These are phyloP conservation scores for Rambutsinella grinnellia DNA, from an alignment of 2,888 invertebrate species.

Conservation along the genomic window DNA sequence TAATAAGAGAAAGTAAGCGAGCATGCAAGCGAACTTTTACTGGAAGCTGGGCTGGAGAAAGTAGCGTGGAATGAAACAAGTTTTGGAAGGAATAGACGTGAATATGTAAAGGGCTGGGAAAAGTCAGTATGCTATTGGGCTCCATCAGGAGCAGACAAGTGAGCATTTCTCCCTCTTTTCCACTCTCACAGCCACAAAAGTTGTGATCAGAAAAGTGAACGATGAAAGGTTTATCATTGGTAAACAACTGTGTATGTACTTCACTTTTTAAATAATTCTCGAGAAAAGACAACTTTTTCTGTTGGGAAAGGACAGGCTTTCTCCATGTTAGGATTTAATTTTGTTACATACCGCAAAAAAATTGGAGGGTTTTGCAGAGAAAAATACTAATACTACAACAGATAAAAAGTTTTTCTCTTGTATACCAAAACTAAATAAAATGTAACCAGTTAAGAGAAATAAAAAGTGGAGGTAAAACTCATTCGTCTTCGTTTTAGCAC, in stretches of 20 bases:
- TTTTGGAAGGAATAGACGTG: conserved; percentile 30
- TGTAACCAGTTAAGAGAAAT: background rate
- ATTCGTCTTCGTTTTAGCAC: conserved; percentile 42
- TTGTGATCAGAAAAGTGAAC: conserved; percentile 9
- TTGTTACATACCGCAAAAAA: no score
- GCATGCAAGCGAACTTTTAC: background rate
- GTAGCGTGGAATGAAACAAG: no score
- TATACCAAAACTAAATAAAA: background rate
- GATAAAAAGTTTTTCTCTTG: conserved; percentile 25
- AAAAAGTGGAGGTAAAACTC: conserved; percentile 34
- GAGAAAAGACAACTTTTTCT: no score
- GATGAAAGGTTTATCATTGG: background rate
- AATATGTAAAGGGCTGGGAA: conserved; percentile 43
- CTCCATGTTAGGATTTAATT: no score
- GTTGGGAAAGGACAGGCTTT: no score
- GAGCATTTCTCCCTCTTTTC: conserved; percentile 18
- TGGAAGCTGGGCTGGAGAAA: background rate
- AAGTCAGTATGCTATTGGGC: conserved; percentile 51
- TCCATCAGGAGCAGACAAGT: conserved; percentile 37
- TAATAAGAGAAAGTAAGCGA: background rate
- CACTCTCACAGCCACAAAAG: conserved; percentile 16
- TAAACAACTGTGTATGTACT: background rate
- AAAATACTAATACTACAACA: background rate
- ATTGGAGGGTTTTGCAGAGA: conserved; percentile 4
- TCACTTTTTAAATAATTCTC: background rate